phyloP scores from a whole-genome alignment of 2,888 invertebrate genomes.

The Drosophila atroscutellata region DNA sequence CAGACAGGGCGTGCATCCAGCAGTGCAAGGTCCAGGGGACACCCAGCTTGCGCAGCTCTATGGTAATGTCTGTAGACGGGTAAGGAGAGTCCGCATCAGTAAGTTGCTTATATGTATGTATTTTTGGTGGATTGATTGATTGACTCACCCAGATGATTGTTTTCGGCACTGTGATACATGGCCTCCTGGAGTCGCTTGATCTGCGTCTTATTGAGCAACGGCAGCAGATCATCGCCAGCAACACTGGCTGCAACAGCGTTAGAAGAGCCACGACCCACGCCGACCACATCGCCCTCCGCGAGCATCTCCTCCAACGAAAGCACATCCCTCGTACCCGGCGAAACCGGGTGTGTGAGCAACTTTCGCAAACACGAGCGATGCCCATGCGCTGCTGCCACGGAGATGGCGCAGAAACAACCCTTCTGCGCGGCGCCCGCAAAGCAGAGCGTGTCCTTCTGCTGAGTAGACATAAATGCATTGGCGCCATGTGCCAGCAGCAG shows the following conservation, averaged over 20 bases:
- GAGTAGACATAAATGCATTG: slow-evolving; percentile 94
- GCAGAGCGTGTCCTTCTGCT: slow-evolving; percentile 92
- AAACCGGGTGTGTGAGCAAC: slow-evolving; percentile 90
- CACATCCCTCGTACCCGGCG: slow-evolving; percentile 89
- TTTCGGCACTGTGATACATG: slow-evolving; percentile 97
- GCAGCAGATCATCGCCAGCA: slow-evolving; percentile 79
- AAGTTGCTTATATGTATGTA: too few species aligned
- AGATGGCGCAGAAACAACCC: slow-evolving; percentile 94
- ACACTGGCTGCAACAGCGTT: slow-evolving; percentile 70
- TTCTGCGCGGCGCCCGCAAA: slow-evolving; percentile 94
- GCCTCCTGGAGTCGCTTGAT: slow-evolving; percentile 95
- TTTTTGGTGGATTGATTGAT: background rate
- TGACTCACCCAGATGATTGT: slow-evolving; percentile 91
- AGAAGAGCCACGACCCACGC: slow-evolving; percentile 54
- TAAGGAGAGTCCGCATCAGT: background rate
- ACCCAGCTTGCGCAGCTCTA: slow-evolving; percentile 93
- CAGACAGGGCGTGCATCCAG: slow-evolving; percentile 95
- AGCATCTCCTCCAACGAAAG: slow-evolving; percentile 95
- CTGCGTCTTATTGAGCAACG: slow-evolving; percentile 90
- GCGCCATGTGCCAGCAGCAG: slow-evolving; percentile 93
- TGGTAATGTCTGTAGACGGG: slow-evolving; percentile 89
- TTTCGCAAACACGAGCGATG: slow-evolving; percentile 92
- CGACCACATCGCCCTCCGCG: slow-evolving; percentile 90
- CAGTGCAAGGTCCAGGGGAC: slow-evolving; percentile 97
- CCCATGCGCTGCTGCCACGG: slow-evolving; percentile 95